Conservation (phyloP, 2,888 invertebrate genomes). For the Protophormia terraenovae region DNA sequence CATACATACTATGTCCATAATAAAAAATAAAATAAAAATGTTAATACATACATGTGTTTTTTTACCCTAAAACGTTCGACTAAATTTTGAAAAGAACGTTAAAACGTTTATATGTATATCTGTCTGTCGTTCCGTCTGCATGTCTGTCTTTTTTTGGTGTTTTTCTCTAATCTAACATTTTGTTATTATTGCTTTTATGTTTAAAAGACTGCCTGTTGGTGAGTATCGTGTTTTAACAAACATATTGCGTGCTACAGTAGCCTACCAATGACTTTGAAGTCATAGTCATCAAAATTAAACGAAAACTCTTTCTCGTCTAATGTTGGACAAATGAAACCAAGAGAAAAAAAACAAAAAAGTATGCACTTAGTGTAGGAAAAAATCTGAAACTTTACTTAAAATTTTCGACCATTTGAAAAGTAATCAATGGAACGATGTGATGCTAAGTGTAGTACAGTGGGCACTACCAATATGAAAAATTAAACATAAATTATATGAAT, state of each 20-base stretch:
- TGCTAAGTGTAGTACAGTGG: conserved; percentile 11
- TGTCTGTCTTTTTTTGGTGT: not conserved
- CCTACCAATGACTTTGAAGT: conserved; percentile 60
- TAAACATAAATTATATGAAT: too few species aligned
- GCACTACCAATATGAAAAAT: not conserved
- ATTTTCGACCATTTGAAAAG: conserved; percentile 38
- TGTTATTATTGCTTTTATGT: conserved; percentile 36
- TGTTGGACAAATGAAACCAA: not conserved
- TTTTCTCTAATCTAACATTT: conserved; percentile 53
- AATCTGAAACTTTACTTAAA: not conserved
- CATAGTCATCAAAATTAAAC: conserved; percentile 61
- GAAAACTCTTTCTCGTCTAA: conserved; percentile 51
- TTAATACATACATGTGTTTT: not conserved
- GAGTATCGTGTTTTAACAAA: conserved; percentile 43
- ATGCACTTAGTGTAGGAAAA: not conserved
- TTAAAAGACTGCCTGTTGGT: not conserved
- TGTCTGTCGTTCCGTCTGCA: conserved; percentile 8
- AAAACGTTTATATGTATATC: conserved; percentile 18
- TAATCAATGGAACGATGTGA: conserved; percentile 29
- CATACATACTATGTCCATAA: not conserved
- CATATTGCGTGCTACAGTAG: conserved; percentile 66
- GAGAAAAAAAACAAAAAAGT: not conserved
- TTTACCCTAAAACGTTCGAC: conserved; percentile 17
- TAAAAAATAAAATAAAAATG: conserved; percentile 19
- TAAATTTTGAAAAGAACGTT: not conserved